Conservation (phyloP, 2,888 invertebrate genomes). For the Mesorhabditis spiculigera region DNA sequence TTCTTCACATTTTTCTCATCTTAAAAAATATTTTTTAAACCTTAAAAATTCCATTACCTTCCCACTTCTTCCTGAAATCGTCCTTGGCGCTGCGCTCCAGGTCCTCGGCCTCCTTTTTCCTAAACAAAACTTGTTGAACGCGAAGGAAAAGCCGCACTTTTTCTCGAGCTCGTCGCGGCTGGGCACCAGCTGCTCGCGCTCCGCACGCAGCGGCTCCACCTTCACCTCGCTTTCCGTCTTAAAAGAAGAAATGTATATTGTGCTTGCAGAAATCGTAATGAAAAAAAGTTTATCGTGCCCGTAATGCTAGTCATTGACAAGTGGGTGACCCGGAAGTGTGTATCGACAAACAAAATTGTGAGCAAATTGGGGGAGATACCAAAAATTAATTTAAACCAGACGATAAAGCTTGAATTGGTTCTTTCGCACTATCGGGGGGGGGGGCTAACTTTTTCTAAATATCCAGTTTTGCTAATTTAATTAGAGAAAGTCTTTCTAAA, state of each 20-base stretch:
- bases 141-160: slow-evolving; percentile 10
- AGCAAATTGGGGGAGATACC: neutral
- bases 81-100: slow-evolving; percentile 71
- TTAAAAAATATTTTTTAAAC: neutral
- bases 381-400: neutral
- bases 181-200: slow-evolving; percentile 71
- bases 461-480: too few relatives aligned
- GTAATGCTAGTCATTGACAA: slow-evolving; percentile 16
- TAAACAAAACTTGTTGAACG: neutral
- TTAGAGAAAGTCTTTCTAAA: too few relatives aligned
- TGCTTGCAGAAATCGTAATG: neutral
- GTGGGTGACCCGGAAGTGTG: slow-evolving; percentile 66
- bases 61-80: slow-evolving; percentile 60
- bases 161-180: slow-evolving; percentile 64
- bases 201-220: slow-evolving; percentile 69
- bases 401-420: too few relatives aligned
- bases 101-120: slow-evolving; percentile 72
- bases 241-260: slow-evolving; percentile 1
- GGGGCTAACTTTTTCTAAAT: too few relatives aligned
- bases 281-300: neutral
- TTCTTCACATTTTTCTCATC: neutral
- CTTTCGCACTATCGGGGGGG: too few relatives aligned
- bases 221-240: slow-evolving; percentile 64
- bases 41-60: slow-evolving; percentile 26
- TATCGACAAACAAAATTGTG: slow-evolving; percentile 5